Evolutionary conservation across 1,140 invertebrate species (phyloP).

Genomic region (Drosophila serrata): DNA sequence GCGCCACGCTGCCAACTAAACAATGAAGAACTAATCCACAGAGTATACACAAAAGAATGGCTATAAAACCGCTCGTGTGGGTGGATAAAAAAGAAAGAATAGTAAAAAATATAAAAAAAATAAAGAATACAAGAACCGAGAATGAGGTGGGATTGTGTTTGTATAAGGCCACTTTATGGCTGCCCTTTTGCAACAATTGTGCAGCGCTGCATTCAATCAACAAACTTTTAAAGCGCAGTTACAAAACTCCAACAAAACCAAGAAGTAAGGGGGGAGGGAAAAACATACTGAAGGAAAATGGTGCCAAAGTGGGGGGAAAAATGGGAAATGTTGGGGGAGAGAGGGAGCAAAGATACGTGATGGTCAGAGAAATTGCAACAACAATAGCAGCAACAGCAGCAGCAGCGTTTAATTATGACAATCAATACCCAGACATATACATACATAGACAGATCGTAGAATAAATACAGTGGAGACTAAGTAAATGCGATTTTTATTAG

Average conservation of each 20-base stretch:
- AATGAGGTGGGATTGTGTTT: constrained; percentile 31
- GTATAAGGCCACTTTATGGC: constrained; percentile 79
- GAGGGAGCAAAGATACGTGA: constrained; percentile 45
- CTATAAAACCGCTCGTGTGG: constrained; percentile 66
- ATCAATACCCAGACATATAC: constrained; percentile 67
- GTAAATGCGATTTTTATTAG: neutral
- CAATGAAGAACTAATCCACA: constrained; percentile 82
- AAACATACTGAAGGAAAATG: constrained; percentile 1
- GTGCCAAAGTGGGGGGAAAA: constrained; percentile 6
- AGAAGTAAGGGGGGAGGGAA: neutral
- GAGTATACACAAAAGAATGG: constrained; percentile 83
- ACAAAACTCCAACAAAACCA: constrained; percentile 67
- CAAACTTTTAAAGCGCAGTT: constrained; percentile 81
- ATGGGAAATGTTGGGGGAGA: constrained; percentile 29
- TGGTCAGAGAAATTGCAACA: constrained; percentile 53
- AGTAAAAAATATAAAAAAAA: too few species aligned
- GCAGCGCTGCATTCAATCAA: constrained; percentile 81
- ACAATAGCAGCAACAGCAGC: constrained; percentile 34
- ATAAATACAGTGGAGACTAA: constrained; percentile 20
- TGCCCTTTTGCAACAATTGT: constrained; percentile 82
- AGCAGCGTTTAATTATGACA: constrained; percentile 81
- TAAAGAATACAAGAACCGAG: constrained; percentile 5
- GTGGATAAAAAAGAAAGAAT: constrained; percentile 2
- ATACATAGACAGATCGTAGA: constrained; percentile 20
- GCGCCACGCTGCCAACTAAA: constrained; percentile 80